Percentiles rank a stretch among this genome's conserved stretches.
These are phyloP conservation scores for Drosophila percnosoma DNA, from an alignment of 2,888 invertebrate species.

Conservation along the genomic window DNA sequence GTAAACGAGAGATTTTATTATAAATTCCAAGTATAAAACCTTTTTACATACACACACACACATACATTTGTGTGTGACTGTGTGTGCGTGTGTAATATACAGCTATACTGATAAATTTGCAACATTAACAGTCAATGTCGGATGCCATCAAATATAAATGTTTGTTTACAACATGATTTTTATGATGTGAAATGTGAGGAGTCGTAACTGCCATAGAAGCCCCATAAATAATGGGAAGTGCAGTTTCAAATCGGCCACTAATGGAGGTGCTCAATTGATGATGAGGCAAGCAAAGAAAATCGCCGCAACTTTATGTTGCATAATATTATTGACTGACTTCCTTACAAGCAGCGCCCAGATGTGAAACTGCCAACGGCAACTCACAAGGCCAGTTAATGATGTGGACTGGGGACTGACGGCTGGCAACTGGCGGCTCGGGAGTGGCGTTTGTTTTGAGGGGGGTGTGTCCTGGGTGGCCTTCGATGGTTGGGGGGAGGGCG, in stretches of 20 bases:
- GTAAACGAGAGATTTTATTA: conserved; percentile 1
- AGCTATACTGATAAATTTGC: conserved; percentile 4
- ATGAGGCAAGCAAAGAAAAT: conserved; percentile 40
- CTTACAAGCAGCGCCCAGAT: conserved; percentile 10
- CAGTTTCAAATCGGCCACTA: conserved; percentile 46
- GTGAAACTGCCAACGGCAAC: conserved; percentile 4
- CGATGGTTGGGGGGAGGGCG: not conserved
- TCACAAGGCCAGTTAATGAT: conserved; percentile 10
- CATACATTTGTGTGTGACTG: not conserved
- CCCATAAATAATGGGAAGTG: conserved; percentile 46
- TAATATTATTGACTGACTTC: conserved; percentile 49
- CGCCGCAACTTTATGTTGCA: conserved; percentile 54
- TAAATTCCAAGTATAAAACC: not conserved
- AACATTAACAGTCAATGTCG: conserved; percentile 12
- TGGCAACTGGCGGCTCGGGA: not conserved
- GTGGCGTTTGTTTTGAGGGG: not conserved
- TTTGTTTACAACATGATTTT: conserved; percentile 40
- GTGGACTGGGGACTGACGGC: not conserved
- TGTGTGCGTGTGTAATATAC: not conserved
- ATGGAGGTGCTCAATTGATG: conserved; percentile 48
- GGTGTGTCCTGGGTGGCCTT: not conserved
- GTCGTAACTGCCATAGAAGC: conserved; percentile 20
- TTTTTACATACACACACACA: not conserved
- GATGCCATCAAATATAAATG: conserved; percentile 27
- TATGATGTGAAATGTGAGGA: conserved; percentile 28